Evolutionary conservation across 64 coral and sea anemone species (phyloP).

Genomic region (Platygyra sinensis): DNA sequence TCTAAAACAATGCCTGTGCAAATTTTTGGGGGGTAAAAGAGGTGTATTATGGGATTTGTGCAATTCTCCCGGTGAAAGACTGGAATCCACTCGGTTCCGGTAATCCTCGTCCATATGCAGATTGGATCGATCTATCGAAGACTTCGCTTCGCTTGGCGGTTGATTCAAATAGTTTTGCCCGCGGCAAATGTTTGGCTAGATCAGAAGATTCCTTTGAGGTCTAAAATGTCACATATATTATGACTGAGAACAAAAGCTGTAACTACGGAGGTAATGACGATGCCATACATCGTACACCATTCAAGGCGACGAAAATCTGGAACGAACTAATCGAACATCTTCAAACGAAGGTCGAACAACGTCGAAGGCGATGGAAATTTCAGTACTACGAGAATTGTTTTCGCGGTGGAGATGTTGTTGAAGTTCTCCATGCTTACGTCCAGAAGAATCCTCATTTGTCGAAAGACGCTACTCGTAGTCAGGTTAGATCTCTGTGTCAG

Average conservation of each 20-base stretch:
- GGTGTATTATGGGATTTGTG: too few relatives aligned
- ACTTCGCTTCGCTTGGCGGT: conserved; percentile 10
- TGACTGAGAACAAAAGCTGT: not conserved
- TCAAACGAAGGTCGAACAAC: conserved; percentile 65
- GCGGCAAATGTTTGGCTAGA: not conserved
- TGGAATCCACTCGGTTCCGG: not conserved
- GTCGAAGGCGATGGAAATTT: conserved; percentile 92
- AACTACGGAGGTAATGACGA: not conserved
- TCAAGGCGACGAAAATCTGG: conserved; percentile 99
- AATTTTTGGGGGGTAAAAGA: too few relatives aligned
- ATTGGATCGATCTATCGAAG: not conserved
- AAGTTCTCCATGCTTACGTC: conserved; percentile 77
- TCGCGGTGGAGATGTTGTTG: conserved; percentile 77
- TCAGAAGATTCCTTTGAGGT: not conserved
- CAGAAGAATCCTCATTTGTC: conserved; percentile 78
- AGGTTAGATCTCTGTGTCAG: conserved; percentile 86
- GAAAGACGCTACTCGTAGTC: conserved; percentile 73
- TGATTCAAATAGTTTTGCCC: conserved; percentile 27
- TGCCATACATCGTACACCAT: conserved; percentile 41
- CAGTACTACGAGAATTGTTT: conserved; percentile 93
- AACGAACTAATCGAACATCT: conserved; percentile 86
- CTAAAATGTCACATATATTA: not conserved
- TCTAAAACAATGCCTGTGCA: too few relatives aligned
- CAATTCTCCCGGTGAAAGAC: too few relatives aligned
- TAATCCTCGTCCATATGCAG: not conserved